Percentiles rank a stretch among this genome's conserved stretches.
These are phyloP conservation scores for Gymnoscopelus braueri DNA, from an alignment of 2,797 vertebrate species.

Conservation along the genomic window DNA sequence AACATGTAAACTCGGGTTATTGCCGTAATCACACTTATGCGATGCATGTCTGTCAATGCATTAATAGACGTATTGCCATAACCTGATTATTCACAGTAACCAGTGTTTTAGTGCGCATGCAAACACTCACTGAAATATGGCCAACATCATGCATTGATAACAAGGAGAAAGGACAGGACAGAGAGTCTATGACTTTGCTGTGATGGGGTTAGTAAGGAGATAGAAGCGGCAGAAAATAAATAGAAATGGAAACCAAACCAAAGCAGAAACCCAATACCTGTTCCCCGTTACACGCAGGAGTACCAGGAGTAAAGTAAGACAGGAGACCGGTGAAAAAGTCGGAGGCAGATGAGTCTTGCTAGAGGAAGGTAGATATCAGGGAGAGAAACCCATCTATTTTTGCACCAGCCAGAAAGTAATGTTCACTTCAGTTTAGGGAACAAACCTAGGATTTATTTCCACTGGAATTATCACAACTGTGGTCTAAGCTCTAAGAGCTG, in stretches of 20 bases:
- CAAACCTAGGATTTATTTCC: neutral
- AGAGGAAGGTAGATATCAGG: conserved; percentile 52
- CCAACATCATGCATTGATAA: no score
- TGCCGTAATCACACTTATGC: no score
- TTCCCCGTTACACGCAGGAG: conserved; percentile 53
- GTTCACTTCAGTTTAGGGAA: conserved; percentile 3
- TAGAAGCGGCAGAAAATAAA: neutral
- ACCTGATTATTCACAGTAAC: no score
- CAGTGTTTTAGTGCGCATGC: no score
- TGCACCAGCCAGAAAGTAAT: conserved; percentile 4
- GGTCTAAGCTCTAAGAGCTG: no score
- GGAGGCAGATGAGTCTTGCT: conserved; percentile 68
- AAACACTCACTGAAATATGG: no score
- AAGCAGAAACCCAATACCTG: conserved; percentile 56
- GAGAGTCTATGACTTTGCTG: no score
- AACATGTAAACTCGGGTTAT: no score
- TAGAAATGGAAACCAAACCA: conserved; percentile 10
- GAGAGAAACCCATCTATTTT: conserved; percentile 34
- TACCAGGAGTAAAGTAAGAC: conserved; percentile 66
- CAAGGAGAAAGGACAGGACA: no score
- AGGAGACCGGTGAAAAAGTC: conserved; percentile 67
- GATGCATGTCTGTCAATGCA: no score
- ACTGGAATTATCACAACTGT: no score
- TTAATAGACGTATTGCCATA: no score
- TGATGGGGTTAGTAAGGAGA: neutral